Conservation (phyloP, 64 coral and sea anemone genomes). For the Astreopora myriophthalma region DNA sequence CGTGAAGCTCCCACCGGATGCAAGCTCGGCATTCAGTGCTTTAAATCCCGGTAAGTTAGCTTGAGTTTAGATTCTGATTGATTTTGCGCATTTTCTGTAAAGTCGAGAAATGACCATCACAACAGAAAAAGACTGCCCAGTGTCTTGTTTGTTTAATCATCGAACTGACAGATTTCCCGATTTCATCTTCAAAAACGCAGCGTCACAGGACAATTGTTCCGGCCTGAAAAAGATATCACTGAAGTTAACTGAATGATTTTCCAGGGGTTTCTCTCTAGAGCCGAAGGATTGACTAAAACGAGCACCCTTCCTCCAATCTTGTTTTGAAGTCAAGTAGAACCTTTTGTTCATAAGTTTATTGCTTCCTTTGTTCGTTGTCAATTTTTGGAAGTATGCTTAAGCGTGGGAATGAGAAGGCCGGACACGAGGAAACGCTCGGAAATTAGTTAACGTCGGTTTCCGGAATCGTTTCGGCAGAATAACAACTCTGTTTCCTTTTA, state of each 20-base stretch:
- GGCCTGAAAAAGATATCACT: neutral
- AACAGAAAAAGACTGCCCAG: neutral
- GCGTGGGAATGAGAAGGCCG: neutral
- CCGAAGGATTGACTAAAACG: neutral
- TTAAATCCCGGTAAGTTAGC: conserved; percentile 44
- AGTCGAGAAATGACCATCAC: neutral
- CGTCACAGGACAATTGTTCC: neutral
- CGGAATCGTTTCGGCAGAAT: conserved; percentile 1
- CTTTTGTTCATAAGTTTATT: neutral
- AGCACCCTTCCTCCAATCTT: neutral
- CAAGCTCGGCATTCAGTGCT: conserved; percentile 81
- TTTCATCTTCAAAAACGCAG: neutral
- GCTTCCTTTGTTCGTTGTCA: neutral
- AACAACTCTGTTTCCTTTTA: neutral
- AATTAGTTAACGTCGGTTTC: conserved; percentile 3
- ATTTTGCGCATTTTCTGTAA: neutral
- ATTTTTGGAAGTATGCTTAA: neutral
- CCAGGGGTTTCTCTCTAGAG: neutral
- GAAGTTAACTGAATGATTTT: neutral
- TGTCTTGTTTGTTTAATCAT: neutral
- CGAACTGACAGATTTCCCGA: neutral
- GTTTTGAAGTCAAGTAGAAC: neutral
- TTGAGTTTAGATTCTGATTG: neutral
- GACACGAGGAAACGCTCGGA: neutral
- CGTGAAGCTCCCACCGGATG: conserved; percentile 73